phyloP scores from a whole-genome alignment of 2,113 vertebrate genomes.

The Tachycineta bicolor region DNA sequence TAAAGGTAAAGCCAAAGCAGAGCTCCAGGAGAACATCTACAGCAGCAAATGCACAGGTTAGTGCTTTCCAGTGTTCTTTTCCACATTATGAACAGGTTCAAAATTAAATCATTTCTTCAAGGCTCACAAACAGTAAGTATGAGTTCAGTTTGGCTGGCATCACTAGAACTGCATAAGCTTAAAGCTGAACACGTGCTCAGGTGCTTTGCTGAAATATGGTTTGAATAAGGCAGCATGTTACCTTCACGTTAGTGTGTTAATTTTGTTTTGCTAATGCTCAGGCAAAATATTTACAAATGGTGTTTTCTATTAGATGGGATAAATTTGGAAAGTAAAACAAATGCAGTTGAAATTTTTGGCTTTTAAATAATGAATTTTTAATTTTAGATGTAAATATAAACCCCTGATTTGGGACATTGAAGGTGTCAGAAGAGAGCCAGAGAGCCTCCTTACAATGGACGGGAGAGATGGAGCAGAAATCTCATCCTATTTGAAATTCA shows the following conservation, averaged over 20 bases:
- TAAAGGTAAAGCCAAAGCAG: conserved; percentile 75
- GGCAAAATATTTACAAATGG: background rate
- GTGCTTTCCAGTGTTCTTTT: background rate
- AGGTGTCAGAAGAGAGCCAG: background rate
- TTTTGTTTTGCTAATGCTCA: background rate
- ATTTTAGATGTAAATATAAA: background rate
- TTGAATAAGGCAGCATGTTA: background rate
- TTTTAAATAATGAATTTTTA: background rate
- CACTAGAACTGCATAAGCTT: background rate
- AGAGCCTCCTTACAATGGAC: background rate
- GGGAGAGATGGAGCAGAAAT: background rate
- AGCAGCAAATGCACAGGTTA: conserved; percentile 61
- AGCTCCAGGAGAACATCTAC: conserved; percentile 64
- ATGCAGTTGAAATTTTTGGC: background rate
- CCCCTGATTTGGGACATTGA: background rate
- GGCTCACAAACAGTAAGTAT: background rate
- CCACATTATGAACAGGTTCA: background rate
- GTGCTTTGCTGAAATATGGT: background rate
- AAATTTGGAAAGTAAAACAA: background rate
- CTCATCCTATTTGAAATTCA: background rate
- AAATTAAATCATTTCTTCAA: background rate
- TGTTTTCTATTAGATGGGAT: background rate
- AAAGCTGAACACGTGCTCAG: background rate
- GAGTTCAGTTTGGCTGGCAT: background rate
- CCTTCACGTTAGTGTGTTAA: background rate